Base-by-base conservation (phyloP, 2,113 vertebrate genomes). In the Forbesichthys agassizii region DNA sequence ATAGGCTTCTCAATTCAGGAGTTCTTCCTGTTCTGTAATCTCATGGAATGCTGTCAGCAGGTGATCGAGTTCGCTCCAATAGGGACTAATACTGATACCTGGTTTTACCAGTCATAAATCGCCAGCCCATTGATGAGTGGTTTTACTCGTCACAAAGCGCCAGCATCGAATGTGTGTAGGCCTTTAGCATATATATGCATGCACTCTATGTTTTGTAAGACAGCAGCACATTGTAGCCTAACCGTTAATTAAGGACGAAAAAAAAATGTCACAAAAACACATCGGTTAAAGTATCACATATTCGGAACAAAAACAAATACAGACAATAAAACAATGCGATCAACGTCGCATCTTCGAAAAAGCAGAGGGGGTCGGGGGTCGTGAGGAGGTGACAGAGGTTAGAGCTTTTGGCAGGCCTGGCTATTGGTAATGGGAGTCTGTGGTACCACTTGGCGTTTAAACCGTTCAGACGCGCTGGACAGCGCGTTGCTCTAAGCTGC, bases 391-490 rank as follows among this genome's bases (percentile, higher is more conserved):
- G 73, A 78, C 74, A 75, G 84, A 1, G 13, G 64, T 55, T 74
- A 79, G 27, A 51, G 36, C 57, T 12, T 54, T 53, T 57, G 66
- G 33, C 64, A 78, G 86, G 85, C 49, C 2, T 55, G 7, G 13
- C 14, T 55, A 55, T 88, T 88, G 87, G 54, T 87, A 86, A 89
- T 86, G 87, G 90, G 89, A 93, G 90, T 88, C 92, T 90, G 79
- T 91, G 89, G 88, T 92, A 91, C 91, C 91, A 89, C 87, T 92
- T 88, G 77, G 89, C 88, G 89, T 94, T 93, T 93, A 95, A 95
- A 93, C 93, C 92, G 90, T 89, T 94, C 93, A 94, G 93, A 95
- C 89, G 93, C 90, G 93, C 93, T 93, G 95, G 95, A 94, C 94
- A 94, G 92, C 94, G 88, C 91, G 92, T 88, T 90, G 91, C 93